Percentiles rank a stretch among this genome's conserved stretches.
Conservation (phyloP, 92 coral and sea anemone genomes). For the Phymanthus crucifer region DNA sequence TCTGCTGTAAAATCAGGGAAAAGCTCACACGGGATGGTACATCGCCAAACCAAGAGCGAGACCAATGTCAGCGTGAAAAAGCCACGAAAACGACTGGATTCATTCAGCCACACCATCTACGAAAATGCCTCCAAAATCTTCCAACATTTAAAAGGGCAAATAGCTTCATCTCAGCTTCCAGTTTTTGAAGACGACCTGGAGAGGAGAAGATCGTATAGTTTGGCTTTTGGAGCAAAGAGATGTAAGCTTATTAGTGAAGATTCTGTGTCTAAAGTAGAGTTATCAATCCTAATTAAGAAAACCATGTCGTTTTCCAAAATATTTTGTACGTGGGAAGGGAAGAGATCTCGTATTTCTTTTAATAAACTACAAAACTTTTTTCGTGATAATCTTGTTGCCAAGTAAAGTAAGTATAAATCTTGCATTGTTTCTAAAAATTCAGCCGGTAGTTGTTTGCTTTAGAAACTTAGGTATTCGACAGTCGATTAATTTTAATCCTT, state of each 20-base stretch:
- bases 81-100: slow-evolving; percentile 54
- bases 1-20: slow-evolving; percentile 39
- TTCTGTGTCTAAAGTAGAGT: too few relatives aligned
- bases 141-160: slow-evolving; percentile 85
- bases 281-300: not conserved
- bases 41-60: slow-evolving; percentile 63
- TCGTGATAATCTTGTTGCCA: not conserved
- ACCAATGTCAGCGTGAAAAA: slow-evolving; percentile 32
- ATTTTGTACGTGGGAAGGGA: not conserved
- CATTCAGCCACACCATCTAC: slow-evolving; percentile 79
- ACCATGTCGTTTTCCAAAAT: not conserved
- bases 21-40: slow-evolving; percentile 27
- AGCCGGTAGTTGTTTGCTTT: slow-evolving; percentile 17
- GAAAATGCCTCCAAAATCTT: slow-evolving; percentile 88
- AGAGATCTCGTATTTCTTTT: not conserved
- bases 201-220: slow-evolving; percentile 90
- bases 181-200: slow-evolving; percentile 88
- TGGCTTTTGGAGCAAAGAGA: slow-evolving; percentile 97
- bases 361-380: not conserved
- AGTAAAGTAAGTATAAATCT: not conserved
- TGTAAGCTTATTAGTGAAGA: slow-evolving; percentile 75
- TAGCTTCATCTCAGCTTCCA: slow-evolving; percentile 72
- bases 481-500: slow-evolving; percentile 1
- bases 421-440: not conserved
- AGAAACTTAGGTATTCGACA: slow-evolving; percentile 34